Percentiles rank a stretch among this genome's conserved stretches.
These are phyloP conservation scores for Triplophysa siluroides DNA, from an alignment of 2,113 vertebrate species.

Conservation along the genomic window DNA sequence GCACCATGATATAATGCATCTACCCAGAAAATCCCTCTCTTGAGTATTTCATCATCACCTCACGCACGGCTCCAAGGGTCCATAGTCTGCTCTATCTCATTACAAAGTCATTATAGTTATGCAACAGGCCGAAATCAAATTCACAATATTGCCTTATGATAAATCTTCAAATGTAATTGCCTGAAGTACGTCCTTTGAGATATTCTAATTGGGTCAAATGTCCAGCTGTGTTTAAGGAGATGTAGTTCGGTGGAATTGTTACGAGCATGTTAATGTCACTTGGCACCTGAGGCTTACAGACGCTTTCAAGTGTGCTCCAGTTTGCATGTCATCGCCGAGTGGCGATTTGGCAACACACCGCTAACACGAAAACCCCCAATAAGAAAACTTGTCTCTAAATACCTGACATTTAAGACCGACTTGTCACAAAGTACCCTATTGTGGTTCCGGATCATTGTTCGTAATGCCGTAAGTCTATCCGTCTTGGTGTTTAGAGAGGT, in stretches of 20 bases:
- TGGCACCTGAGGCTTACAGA: constrained; percentile 51
- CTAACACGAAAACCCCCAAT: constrained; percentile 18
- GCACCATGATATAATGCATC: not conserved
- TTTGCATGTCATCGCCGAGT: constrained; percentile 47
- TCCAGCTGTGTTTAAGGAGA: constrained; percentile 53
- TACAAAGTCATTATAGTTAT: constrained; percentile 6
- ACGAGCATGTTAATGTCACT: constrained; percentile 48
- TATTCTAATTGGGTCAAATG: constrained; percentile 42
- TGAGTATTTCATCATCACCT: not conserved
- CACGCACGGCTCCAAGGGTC: not conserved
- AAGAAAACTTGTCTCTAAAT: not conserved
- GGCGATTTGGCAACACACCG: constrained; percentile 37
- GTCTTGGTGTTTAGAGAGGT: constrained; percentile 45
- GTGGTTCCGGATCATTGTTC: constrained; percentile 11
- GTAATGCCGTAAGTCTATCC: constrained; percentile 36
- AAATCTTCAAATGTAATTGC: constrained; percentile 30
- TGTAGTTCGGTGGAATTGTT: constrained; percentile 39
- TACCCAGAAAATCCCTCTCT: not conserved
- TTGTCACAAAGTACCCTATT: constrained; percentile 15
- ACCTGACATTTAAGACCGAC: constrained; percentile 9
- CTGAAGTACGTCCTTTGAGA: constrained; percentile 31
- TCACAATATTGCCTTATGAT: constrained; percentile 18
- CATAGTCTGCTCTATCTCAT: constrained; percentile 23
- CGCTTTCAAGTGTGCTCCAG: constrained; percentile 43
- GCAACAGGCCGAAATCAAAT: not conserved